Base-by-base conservation (phyloP, 92 coral and sea anemone genomes). In the Porites divaricata region DNA sequence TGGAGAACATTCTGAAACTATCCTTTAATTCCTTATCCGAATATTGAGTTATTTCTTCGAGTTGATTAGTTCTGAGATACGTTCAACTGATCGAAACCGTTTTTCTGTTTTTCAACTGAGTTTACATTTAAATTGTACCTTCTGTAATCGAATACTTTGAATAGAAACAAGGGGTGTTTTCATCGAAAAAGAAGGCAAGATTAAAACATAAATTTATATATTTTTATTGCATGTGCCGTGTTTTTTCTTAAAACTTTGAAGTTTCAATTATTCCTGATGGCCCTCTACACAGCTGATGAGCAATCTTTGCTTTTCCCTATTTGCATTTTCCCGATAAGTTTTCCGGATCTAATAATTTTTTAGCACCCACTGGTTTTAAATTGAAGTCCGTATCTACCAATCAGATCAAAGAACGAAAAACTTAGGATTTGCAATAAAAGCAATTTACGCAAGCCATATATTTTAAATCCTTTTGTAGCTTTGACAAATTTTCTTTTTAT, bases 241-340 rank as follows among this genome's bases (percentile, higher is more conserved):
- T 19, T 61, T 61, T 12, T 61, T 3, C 8, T n/a, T 61, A 17
- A 61, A 61, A 61, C 65, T 61, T 61, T 61, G n/a, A 61, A 16
- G 65, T 61, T 21, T n/a, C 45, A 35, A 35, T 35, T 35, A 16
- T 16, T 61, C 17, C 22, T n/a, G 65, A 61, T 61, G 20, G n/a
- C n/a, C 4, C 65, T 61, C n/a, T 16, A 61, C 23, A 19, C 65
- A 61, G 67, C 35, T 75, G 79, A 75, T 56, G 28, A 53, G 66
- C 52, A 53, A 75, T 52, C 62, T 57, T 21, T 26, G 63, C 48
- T 53, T 14, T 51, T 26, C 56, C 45, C 24, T 57, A 75, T 75
- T 75, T 75, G 67, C 79, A 75, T 74, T 56, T 25, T 58, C 67
- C 57, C 79, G 67, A 59, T 75, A 26, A 75, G 26, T 25, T 28